phyloP scores from a whole-genome alignment of 2,888 invertebrate genomes.

The Anagyrus pseudococci region DNA sequence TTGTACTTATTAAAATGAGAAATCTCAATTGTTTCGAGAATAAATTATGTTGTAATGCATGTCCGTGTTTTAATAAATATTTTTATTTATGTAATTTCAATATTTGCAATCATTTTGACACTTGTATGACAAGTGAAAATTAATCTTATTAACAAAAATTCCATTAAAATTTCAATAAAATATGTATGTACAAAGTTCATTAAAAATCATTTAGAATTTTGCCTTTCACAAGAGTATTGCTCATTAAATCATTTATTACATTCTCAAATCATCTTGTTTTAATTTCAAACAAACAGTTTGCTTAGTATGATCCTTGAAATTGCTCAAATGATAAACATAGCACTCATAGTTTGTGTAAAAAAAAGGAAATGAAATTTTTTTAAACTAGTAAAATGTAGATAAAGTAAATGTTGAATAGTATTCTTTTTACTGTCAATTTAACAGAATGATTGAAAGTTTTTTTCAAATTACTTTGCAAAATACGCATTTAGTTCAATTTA shows the following conservation, averaged over 20 bases:
- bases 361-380: too few species aligned
- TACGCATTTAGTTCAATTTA: slow-evolving; percentile 2
- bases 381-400: background rate
- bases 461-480: background rate
- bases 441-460: background rate
- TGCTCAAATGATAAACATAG: too few species aligned
- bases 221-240: background rate
- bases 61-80: background rate
- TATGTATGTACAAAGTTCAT: background rate
- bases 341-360: too few species aligned
- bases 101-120: too few species aligned
- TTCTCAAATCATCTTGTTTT: background rate
- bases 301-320: too few species aligned
- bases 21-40: background rate
- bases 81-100: background rate
- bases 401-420: background rate
- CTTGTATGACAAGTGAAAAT: too few species aligned
- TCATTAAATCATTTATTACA: background rate
- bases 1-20: background rate
- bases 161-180: background rate
- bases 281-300: too few species aligned
- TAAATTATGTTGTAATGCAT: background rate
- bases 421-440: background rate
- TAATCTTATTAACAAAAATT: too few species aligned
- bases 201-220: background rate